phyloP scores from a whole-genome alignment of 2,113 vertebrate genomes.

The Pelusios castaneus region DNA sequence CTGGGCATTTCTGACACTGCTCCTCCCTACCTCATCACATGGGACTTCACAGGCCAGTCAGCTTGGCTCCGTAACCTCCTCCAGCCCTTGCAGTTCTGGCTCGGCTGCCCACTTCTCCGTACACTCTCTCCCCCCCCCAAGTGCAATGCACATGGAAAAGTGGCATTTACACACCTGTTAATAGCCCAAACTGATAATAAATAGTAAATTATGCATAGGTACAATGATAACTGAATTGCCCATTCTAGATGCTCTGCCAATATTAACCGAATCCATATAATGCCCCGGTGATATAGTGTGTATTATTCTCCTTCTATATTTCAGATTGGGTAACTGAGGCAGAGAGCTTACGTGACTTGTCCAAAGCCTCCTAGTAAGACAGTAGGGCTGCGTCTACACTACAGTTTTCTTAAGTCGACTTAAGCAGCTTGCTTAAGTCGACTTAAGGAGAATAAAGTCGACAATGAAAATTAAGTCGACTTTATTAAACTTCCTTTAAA shows the following conservation, averaged over 20 bases:
- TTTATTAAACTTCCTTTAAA: too few species aligned
- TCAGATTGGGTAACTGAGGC: neutral
- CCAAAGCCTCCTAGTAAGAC: neutral
- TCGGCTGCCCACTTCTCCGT: neutral
- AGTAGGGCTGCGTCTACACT: too few species aligned
- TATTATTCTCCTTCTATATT: neutral
- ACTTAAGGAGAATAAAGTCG: too few species aligned
- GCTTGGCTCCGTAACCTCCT: neutral
- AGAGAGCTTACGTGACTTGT: neutral
- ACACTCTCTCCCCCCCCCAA: too few species aligned
- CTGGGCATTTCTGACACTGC: neutral
- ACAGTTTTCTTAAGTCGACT: too few species aligned
- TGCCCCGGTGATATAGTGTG: neutral
- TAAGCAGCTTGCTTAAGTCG: too few species aligned
- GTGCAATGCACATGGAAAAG: neutral
- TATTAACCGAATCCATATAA: neutral
- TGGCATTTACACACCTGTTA: neutral
- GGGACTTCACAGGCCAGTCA: neutral
- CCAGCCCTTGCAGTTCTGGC: neutral
- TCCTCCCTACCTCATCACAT: neutral
- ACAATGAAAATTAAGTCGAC: too few species aligned
- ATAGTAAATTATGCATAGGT: rapidly evolving
- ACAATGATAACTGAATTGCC: neutral
- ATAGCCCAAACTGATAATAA: neutral
- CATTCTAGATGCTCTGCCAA: neutral